Conservation (phyloP, 2,797 vertebrate species). For the Geotrypetes seraphini region DNA sequence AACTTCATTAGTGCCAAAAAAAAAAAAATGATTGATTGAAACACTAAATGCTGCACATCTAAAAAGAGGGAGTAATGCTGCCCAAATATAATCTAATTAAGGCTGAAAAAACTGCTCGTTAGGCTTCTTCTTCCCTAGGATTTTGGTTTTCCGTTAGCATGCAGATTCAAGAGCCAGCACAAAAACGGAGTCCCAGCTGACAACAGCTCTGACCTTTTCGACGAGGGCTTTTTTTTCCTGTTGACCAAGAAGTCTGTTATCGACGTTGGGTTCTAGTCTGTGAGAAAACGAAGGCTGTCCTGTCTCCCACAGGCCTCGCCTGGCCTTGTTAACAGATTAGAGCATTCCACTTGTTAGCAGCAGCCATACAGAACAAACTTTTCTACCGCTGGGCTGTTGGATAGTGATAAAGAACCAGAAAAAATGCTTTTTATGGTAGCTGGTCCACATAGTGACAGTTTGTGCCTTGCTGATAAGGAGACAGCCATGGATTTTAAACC, state of each 20-base stretch:
- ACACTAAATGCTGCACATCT: too few relatives aligned
- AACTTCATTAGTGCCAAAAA: too few relatives aligned
- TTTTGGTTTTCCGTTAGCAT: too few relatives aligned
- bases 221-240: not conserved
- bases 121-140: too few relatives aligned
- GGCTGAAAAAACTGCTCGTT: too few relatives aligned
- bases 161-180: too few relatives aligned
- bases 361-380: constrained; percentile 9
- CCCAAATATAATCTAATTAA: too few relatives aligned
- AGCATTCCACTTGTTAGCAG: constrained; percentile 51
- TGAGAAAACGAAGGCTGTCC: constrained; percentile 45
- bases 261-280: constrained; percentile 27
- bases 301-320: constrained; percentile 47
- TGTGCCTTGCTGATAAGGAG: constrained; percentile 41
- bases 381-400: constrained; percentile 19
- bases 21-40: too few relatives aligned
- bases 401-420: constrained; percentile 36
- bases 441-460: constrained; percentile 32
- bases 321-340: constrained; percentile 57
- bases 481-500: constrained; percentile 27
- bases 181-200: too few relatives aligned
- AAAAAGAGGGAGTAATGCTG: too few relatives aligned
- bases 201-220: not conserved
- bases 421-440: constrained; percentile 48
- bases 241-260: constrained; percentile 34